Evolutionary conservation across 2,888 invertebrate species (phyloP).

Genomic region (Tipula unca): DNA sequence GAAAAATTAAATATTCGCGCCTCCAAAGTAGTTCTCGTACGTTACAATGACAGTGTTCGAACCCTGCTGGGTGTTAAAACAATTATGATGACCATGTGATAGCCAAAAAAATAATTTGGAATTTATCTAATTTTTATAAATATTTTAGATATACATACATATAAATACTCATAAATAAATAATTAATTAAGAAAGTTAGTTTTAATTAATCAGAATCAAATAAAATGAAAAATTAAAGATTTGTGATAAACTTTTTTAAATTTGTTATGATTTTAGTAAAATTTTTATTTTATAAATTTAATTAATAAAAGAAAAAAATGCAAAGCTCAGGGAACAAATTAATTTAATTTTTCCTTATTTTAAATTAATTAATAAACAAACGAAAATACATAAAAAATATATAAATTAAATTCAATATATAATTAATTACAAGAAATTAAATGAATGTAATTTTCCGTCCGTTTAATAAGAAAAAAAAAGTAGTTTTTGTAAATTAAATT

Average conservation of each 20-base stretch:
- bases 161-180: background rate
- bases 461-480: background rate
- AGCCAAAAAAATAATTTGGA: slow-evolving; percentile 9
- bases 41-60: slow-evolving; percentile 75
- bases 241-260: background rate
- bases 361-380: background rate
- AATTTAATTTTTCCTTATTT: background rate
- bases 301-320: background rate
- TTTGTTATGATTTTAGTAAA: background rate
- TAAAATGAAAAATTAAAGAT: background rate
- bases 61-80: slow-evolving; percentile 75
- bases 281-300: background rate
- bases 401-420: background rate
- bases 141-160: background rate
- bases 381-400: background rate
- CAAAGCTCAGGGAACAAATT: background rate
- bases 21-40: slow-evolving; percentile 71
- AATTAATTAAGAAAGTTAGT: background rate
- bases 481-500: background rate
- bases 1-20: slow-evolving; percentile 72
- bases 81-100: slow-evolving; percentile 57
- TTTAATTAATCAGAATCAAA: background rate
- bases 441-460: slow-evolving; percentile 9
- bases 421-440: background rate
- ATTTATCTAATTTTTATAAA: background rate